Conservation (phyloP, 2,113 vertebrate genomes). For the Heterotis niloticus region DNA sequence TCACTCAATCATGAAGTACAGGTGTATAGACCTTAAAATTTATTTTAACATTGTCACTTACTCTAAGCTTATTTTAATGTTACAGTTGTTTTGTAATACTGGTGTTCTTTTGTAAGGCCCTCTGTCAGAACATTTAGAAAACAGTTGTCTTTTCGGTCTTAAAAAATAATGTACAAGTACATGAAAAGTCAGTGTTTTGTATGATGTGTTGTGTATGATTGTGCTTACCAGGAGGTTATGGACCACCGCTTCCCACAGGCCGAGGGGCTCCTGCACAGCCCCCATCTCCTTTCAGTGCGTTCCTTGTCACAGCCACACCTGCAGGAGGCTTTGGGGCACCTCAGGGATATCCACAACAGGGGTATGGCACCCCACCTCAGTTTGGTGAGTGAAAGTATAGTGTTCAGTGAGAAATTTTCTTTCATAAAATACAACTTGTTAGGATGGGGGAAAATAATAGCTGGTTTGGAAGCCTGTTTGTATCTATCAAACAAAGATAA, state of each 20-base stretch:
- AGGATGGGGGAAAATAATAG: not conserved
- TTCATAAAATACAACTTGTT: not conserved
- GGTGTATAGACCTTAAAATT: constrained; percentile 1
- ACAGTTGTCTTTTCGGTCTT: too few relatives aligned
- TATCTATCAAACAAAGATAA: too few relatives aligned
- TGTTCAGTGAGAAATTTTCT: not conserved
- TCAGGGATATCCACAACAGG: constrained; percentile 89
- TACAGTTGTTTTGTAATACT: not conserved
- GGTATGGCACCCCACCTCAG: constrained; percentile 89
- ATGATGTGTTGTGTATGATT: constrained; percentile 18
- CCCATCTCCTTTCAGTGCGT: constrained; percentile 88
- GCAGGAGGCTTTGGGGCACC: constrained; percentile 87
- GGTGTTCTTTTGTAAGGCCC: not conserved
- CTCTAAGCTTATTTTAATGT: not conserved
- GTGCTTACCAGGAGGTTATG: constrained; percentile 76
- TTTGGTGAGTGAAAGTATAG: constrained; percentile 77
- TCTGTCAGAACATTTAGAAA: not conserved
- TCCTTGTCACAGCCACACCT: constrained; percentile 83
- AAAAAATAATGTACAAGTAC: too few relatives aligned
- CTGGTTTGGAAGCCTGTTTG: too few relatives aligned
- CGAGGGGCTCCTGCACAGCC: constrained; percentile 85
- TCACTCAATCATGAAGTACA: not conserved
- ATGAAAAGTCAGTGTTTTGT: not conserved
- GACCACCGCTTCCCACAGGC: constrained; percentile 77
- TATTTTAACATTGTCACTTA: constrained; percentile 20